Conservation (phyloP, 2,888 invertebrate genomes). For the Drosophila ezoana region DNA sequence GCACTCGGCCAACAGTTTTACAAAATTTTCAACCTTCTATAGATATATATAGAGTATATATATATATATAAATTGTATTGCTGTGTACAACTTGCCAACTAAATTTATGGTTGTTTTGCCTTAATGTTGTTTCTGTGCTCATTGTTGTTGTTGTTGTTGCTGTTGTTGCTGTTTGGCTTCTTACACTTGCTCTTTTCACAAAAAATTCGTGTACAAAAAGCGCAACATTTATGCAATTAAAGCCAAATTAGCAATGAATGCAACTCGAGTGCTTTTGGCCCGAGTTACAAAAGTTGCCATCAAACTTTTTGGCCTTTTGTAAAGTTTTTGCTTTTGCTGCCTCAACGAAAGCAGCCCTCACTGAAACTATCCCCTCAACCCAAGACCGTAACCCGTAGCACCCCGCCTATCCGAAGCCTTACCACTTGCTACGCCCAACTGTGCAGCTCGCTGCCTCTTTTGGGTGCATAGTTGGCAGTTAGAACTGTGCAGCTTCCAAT, state of each 20-base stretch:
- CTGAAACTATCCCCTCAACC: conserved; percentile 13
- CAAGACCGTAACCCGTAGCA: neutral
- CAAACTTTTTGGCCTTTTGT: conserved; percentile 80
- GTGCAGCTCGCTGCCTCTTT: conserved; percentile 41
- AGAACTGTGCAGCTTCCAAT: conserved; percentile 75
- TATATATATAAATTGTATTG: conserved; percentile 12
- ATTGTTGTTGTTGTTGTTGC: conserved; percentile 31
- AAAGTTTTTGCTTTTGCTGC: conserved; percentile 68
- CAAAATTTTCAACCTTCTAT: conserved; percentile 55
- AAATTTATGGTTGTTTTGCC: conserved; percentile 68
- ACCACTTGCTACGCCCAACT: conserved; percentile 45
- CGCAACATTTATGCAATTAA: conserved; percentile 82
- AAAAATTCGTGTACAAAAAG: conserved; percentile 75
- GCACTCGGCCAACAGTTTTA: conserved; percentile 72
- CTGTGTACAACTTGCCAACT: conserved; percentile 54
- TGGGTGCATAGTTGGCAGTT: conserved; percentile 58
- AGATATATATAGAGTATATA: neutral
- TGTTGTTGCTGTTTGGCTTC: conserved; percentile 11
- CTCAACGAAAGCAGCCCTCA: conserved; percentile 25
- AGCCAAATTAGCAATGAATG: conserved; percentile 81
- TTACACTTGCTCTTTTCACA: conserved; percentile 35
- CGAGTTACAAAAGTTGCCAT: conserved; percentile 77
- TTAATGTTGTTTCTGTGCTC: conserved; percentile 13
- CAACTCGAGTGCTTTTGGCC: conserved; percentile 77
- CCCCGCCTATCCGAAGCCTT: conserved; percentile 4